These are phyloP conservation scores for Verasper variegatus DNA, from an alignment of 2,113 vertebrate genomes.

Conservation along the genomic window DNA sequence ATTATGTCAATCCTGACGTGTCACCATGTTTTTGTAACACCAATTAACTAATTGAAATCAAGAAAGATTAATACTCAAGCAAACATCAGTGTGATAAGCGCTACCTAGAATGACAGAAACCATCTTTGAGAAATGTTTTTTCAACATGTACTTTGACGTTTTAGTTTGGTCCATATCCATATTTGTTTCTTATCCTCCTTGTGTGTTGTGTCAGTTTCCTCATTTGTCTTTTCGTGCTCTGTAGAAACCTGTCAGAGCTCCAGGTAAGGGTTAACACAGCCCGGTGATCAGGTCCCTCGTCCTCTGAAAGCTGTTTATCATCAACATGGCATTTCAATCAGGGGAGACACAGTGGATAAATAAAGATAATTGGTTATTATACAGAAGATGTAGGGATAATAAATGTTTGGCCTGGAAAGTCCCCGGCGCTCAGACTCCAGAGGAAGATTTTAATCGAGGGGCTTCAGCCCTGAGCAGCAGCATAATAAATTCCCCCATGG, in stretches of 20 bases:
- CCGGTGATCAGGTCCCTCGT: background rate
- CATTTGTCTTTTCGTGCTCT: background rate
- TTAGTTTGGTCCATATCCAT: too few relatives aligned
- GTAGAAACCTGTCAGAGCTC: background rate
- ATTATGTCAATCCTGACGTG: too few relatives aligned
- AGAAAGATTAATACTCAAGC: too few relatives aligned
- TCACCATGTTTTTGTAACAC: too few relatives aligned
- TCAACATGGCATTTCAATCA: background rate
- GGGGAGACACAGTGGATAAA: slow-evolving; percentile 4
- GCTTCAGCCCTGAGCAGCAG: background rate
- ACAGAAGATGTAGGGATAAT: background rate
- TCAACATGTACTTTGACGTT: too few relatives aligned
- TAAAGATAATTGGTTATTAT: slow-evolving; percentile 16
- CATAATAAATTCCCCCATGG: slow-evolving; percentile 2
- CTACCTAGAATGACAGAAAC: too few relatives aligned
- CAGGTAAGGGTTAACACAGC: background rate
- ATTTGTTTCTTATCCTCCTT: background rate
- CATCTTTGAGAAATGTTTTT: too few relatives aligned
- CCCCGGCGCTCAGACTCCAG: background rate
- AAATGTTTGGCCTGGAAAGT: slow-evolving; percentile 1
- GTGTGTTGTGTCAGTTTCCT: background rate
- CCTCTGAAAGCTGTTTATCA: background rate
- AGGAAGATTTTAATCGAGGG: slow-evolving; percentile 2
- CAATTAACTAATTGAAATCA: too few relatives aligned
- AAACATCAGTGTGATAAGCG: too few relatives aligned